Evolutionary conservation across 2,888 invertebrate genomes (phyloP), one percentile per base, ranked within the genome.

Genomic region (Allacma fusca): DNA sequence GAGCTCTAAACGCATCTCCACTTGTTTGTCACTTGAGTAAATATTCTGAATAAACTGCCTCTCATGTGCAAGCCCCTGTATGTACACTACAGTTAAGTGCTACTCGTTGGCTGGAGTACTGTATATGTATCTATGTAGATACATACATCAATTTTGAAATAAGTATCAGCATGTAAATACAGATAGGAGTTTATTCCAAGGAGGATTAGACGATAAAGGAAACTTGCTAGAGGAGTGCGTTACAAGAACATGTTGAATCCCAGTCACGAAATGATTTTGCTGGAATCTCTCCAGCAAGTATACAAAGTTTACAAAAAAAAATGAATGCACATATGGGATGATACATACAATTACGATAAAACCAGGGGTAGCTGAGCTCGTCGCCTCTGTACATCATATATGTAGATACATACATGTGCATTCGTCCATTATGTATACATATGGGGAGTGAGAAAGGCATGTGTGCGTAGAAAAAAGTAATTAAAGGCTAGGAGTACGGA

Each of bases 191-290:
- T 9, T 50, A 50, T 5, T 19, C 19, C n/a, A n/a, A 50, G 50
- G 50, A 50, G 50, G 50, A 50, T 1, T 50, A 50, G 16, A 50
- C 50, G 50, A 50, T 50, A 50, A 50, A 16, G 50, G 50, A 50
- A 16, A 5, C 50, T 50, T 50, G 50, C 2, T 50, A 13, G 50
- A 50, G 50, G 16, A 50, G 16, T 16, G 16, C 19, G 2, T 50
- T 9, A 34, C 7, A 50, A n/a, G 50, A 50, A 50, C 50, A 50
- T 50, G 50, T 50, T 50, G 9, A 50, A 50, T 9, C 50, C n/a
- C 2, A 50, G 50, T 50, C 50, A 50, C 50, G 50, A 50, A 50
- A 50, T 50, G 50, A 50, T 50, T 50, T 50, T 50, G 50, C 50
- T 50, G 50, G 50, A 50, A 19, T 50, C 50, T 50, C 50, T 50